Conservation (phyloP, 1,140 invertebrate genomes). For the Drosophila burlai region DNA sequence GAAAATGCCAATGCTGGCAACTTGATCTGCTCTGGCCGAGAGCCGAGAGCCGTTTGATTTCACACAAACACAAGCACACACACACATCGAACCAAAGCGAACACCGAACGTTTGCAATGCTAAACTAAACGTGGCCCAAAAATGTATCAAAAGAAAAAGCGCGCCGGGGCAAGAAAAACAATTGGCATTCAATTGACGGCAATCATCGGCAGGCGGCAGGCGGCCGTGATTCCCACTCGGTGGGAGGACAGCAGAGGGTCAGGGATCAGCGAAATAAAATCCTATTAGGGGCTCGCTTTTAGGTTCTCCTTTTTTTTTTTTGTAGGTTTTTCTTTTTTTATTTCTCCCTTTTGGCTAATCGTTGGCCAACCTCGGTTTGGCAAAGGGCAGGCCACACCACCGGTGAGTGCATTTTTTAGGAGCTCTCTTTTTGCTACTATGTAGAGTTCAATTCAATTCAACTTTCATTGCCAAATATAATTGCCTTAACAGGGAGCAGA, state of each 20-base stretch:
- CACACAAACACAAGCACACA: background rate
- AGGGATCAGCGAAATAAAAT: conserved; percentile 26
- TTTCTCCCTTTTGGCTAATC: conserved; percentile 9
- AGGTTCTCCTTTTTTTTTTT: conserved; percentile 6
- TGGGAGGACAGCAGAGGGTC: background rate
- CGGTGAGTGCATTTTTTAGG: conserved; percentile 4
- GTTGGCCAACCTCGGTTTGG: conserved; percentile 2
- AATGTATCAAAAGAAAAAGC: conserved; percentile 54
- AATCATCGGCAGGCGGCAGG: conserved; percentile 58
- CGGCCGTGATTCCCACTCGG: conserved; percentile 52
- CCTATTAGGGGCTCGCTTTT: conserved; percentile 26
- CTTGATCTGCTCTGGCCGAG: conserved; percentile 59
- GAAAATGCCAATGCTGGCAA: conserved; percentile 60
- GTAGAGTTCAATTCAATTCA: conserved; percentile 8
- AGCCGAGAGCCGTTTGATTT: conserved; percentile 61
- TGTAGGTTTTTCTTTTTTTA: background rate
- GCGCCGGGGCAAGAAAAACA: conserved; percentile 53
- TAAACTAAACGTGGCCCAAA: conserved; percentile 60
- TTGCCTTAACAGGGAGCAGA: background rate
- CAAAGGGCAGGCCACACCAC: background rate
- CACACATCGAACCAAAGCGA: background rate
- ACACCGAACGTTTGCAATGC: conserved; percentile 12
- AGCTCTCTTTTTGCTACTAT: background rate
- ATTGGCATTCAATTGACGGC: conserved; percentile 74
- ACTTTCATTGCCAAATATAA: conserved; percentile 2